Evolutionary conservation across 2,797 vertebrate species (phyloP), one percentile per base, ranked within the genome.

Genomic region (Phrynocephalus guinanensis): DNA sequence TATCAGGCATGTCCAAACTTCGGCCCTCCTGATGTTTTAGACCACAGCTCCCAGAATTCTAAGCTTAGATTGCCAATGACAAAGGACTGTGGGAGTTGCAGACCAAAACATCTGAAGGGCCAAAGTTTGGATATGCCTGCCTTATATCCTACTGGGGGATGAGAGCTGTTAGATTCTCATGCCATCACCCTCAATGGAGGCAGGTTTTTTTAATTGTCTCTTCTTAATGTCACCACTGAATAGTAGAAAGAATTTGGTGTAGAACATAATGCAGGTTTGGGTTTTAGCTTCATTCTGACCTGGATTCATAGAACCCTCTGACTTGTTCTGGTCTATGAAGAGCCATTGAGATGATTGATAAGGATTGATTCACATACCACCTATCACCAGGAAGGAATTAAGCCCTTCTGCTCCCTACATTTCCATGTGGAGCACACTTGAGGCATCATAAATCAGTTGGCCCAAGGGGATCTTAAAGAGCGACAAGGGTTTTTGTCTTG

Each of bases 291-390:
- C 11, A 50, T 24, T 13, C 50, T 84, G 20, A 28, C 76, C 28
- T 50, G 15, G 52, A 30, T 52, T 67, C 44, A 73, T 8, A 52
- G 52, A 33, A 16, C 26, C 73, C 52, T 52, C n/a, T 73, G 22
- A 20, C 24, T 5, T 38, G 15, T 72, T 76, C 24, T n/a, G 44
- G n/a, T 80, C 28, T 11, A 33, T 3, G 7, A 16, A 60, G 7
- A 68, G 6, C 50, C 38, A 73, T 38, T 86, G 92, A 94, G 94
- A 93, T 92, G 94, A 94, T 90, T 52, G 85, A 87, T 63, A 15
- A 30, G 87, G 28, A 48, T 78, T 88, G 18, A 63, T 87, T 90
- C 72, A 10, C 38, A 15, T 33, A 76, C 8, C 16, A 16, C 71
- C 13, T 20, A 8, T 67, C 28, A 11, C 60, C 50, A 38, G 52